Conservation (phyloP, 2,113 vertebrate species). For the Arenaria interpres region DNA sequence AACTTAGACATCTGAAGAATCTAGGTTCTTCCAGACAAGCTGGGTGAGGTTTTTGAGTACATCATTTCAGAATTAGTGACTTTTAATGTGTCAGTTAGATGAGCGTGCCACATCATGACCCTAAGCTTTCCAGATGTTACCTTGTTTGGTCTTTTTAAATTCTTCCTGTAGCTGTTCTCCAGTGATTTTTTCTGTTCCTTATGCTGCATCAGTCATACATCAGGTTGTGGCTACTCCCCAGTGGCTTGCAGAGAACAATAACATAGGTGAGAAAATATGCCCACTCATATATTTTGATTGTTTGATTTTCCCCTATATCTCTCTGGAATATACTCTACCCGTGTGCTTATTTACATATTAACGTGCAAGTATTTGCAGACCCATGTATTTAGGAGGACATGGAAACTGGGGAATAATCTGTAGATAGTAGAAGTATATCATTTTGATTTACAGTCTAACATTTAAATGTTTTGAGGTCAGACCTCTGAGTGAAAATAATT, state of each 20-base stretch:
- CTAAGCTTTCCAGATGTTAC: not conserved
- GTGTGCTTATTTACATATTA: conserved; percentile 65
- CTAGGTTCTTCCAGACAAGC: not conserved
- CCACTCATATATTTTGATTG: conserved; percentile 60
- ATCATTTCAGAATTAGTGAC: not conserved
- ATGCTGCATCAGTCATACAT: conserved; percentile 43
- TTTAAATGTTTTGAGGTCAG: conserved; percentile 80
- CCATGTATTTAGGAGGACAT: conserved; percentile 49
- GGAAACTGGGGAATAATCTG: conserved; percentile 51
- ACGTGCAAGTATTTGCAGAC: conserved; percentile 60
- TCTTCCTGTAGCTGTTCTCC: conserved; percentile 22
- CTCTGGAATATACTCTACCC: conserved; percentile 41
- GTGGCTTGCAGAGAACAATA: conserved; percentile 60
- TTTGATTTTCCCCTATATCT: conserved; percentile 34
- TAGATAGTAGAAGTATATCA: conserved; percentile 60
- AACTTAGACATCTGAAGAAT: not conserved
- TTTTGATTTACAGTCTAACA: conserved; percentile 76
- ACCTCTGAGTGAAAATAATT: conserved; percentile 72
- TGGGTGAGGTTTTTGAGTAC: not conserved
- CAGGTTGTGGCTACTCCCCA: conserved; percentile 34
- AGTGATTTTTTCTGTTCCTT: conserved; percentile 27
- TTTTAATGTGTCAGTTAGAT: not conserved
- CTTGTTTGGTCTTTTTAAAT: not conserved
- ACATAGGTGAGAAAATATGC: conserved; percentile 57
- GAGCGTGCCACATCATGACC: not conserved